These are phyloP conservation scores for Antheraea yamamai DNA, from an alignment of 2,888 invertebrate genomes.

Conservation along the genomic window DNA sequence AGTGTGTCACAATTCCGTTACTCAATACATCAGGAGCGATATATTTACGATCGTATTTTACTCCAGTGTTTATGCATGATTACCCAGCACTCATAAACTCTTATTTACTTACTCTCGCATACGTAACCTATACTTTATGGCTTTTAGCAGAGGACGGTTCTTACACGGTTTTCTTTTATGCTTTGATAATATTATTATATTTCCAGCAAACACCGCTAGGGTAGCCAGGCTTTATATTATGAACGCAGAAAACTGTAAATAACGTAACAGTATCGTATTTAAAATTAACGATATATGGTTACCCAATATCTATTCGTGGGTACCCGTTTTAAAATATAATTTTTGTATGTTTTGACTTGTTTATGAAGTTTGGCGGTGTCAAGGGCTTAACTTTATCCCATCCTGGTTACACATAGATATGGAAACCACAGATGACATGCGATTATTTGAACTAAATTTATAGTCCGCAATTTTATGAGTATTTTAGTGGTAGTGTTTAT, in stretches of 20 bases:
- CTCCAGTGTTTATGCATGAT: conserved; percentile 60
- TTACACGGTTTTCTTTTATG: conserved; percentile 18
- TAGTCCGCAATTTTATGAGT: not conserved
- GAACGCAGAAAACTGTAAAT: not conserved
- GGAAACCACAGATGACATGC: not conserved
- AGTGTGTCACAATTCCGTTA: conserved; percentile 46
- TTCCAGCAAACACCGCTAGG: not conserved
- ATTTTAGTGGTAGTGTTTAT: not conserved
- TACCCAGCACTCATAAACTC: conserved; percentile 53
- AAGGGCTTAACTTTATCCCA: not conserved
- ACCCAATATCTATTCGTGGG: too few species aligned
- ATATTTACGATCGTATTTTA: conserved; percentile 58
- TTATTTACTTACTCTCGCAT: conserved; percentile 39
- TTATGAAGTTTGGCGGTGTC: not conserved
- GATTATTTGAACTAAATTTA: not conserved
- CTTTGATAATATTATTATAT: conserved; percentile 22
- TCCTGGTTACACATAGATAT: too few species aligned
- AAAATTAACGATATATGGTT: too few species aligned
- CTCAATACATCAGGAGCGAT: conserved; percentile 48
- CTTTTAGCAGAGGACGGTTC: conserved; percentile 28
- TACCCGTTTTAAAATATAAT: not conserved
- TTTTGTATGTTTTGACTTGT: not conserved
- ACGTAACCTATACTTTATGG: conserved; percentile 28
- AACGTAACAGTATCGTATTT: too few species aligned
- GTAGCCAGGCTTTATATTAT: not conserved